These are phyloP conservation scores for Trematocara marginatum DNA, from an alignment of 2,113 vertebrate species.

Conservation along the genomic window DNA sequence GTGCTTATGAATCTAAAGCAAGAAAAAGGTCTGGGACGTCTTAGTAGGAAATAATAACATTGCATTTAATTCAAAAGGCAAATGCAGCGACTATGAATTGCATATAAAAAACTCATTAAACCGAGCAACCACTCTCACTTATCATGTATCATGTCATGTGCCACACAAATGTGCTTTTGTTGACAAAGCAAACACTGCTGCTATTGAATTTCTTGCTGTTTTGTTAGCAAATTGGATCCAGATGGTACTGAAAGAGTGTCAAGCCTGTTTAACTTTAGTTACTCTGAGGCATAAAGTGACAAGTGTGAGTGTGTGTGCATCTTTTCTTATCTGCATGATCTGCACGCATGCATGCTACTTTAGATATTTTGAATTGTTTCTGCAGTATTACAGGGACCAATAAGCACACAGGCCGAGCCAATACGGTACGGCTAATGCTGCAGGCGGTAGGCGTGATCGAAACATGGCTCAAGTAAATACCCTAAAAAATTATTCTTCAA, in stretches of 20 bases:
- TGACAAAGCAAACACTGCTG: not conserved
- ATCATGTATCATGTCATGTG: not conserved
- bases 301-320: not conserved
- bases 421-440: not conserved
- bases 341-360: not conserved
- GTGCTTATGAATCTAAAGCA: not conserved
- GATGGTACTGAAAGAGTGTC: not conserved
- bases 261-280: not conserved
- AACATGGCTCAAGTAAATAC: not conserved
- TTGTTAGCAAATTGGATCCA: conserved; percentile 10
- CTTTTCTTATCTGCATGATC: not conserved
- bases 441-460: not conserved
- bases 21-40: not conserved
- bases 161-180: not conserved
- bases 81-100: not conserved
- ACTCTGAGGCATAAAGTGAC: not conserved
- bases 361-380: not conserved
- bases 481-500: not conserved
- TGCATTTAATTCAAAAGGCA: not conserved
- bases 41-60: not conserved
- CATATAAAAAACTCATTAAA: not conserved
- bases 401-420: not conserved
- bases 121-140: not conserved
- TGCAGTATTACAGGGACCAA: not conserved
- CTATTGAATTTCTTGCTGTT: not conserved